These are phyloP conservation scores for Stichodactyla mertensii DNA, from an alignment of 64 coral and sea anemone species.

Conservation along the genomic window DNA sequence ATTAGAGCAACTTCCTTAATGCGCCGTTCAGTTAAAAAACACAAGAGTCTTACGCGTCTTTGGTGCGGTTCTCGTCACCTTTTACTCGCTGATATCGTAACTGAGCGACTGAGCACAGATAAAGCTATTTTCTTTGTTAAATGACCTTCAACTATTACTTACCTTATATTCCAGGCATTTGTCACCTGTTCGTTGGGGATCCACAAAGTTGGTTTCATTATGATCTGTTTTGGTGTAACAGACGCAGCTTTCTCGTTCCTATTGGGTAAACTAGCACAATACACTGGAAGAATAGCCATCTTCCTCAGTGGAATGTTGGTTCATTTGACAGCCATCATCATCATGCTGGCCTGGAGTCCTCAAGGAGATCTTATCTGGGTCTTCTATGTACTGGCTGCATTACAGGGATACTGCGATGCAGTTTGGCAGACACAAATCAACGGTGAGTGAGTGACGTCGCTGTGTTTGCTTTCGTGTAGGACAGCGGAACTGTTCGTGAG, in stretches of 20 bases:
- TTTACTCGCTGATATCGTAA: too few species aligned
- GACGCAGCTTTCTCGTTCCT: conserved; percentile 81
- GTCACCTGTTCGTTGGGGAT: conserved; percentile 88
- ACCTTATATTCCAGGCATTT: conserved; percentile 64
- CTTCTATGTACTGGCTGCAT: conserved; percentile 76
- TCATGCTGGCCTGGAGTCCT: conserved; percentile 86
- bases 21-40: too few species aligned
- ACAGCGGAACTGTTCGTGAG: background rate
- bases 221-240: conserved; percentile 96
- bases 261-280: conserved; percentile 72
- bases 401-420: conserved; percentile 88
- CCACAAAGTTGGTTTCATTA: conserved; percentile 88
- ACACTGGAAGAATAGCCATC: conserved; percentile 77
- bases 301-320: conserved; percentile 82
- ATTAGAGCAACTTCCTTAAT: too few species aligned
- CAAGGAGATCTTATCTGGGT: conserved; percentile 63
- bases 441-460: conserved; percentile 40
- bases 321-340: conserved; percentile 63
- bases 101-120: too few species aligned
- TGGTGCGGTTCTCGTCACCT: too few species aligned
- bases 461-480: background rate
- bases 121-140: too few species aligned
- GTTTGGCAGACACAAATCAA: conserved; percentile 99
- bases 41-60: too few species aligned
- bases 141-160: background rate